Evolutionary conservation across 1,140 invertebrate species (phyloP).

Genomic region (Cardiocondyla obscurior): DNA sequence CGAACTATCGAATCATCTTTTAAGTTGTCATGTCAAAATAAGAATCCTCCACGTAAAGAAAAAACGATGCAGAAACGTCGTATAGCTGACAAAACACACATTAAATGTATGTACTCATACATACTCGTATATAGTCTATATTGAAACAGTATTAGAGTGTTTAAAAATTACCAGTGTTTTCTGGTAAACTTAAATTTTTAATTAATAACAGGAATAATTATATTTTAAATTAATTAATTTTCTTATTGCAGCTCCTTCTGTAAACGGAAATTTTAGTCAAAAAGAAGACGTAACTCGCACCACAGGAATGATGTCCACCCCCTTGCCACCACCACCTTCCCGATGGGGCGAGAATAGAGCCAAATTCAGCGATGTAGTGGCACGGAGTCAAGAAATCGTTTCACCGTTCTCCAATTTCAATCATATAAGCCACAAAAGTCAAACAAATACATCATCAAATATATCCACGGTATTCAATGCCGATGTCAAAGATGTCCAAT

Average conservation of each 20-base stretch:
- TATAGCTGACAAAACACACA: slow-evolving; percentile 74
- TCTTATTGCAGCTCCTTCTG: slow-evolving; percentile 55
- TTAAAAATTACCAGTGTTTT: background rate
- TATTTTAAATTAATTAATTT: background rate
- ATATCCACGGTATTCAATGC: slow-evolving; percentile 53
- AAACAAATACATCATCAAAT: slow-evolving; percentile 53
- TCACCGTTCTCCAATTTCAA: slow-evolving; percentile 69
- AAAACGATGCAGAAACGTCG: slow-evolving; percentile 80
- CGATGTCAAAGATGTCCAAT: slow-evolving; percentile 68
- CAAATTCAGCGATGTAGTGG: slow-evolving; percentile 86
- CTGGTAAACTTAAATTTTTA: background rate
- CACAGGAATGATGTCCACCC: slow-evolving; percentile 51
- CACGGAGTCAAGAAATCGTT: slow-evolving; percentile 79
- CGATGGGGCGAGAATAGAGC: slow-evolving; percentile 85
- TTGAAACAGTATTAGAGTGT: background rate
- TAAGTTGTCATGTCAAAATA: slow-evolving; percentile 76
- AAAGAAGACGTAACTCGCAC: slow-evolving; percentile 71
- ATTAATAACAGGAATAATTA: background rate
- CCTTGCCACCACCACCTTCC: slow-evolving; percentile 75
- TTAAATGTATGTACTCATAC: slow-evolving; percentile 70
- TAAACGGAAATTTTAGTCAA: slow-evolving; percentile 65
- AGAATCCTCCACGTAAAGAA: slow-evolving; percentile 79
- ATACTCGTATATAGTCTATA: background rate
- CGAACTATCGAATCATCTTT: slow-evolving; percentile 71
- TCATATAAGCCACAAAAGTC: slow-evolving; percentile 61